Conservation (phyloP, 1,140 invertebrate genomes). For the Parasteatoda tepidariorum region DNA sequence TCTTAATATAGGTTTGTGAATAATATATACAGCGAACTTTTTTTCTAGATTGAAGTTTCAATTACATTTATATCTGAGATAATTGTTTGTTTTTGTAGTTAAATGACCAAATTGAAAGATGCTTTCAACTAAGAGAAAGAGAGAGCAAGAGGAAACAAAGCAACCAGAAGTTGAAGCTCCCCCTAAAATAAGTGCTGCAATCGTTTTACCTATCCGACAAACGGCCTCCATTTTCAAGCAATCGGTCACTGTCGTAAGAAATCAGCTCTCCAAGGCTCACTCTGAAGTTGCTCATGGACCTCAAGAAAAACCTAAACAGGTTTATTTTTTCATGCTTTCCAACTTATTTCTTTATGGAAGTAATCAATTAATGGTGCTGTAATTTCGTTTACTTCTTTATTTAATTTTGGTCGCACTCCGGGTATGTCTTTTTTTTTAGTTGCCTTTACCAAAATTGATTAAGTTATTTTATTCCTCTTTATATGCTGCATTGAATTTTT, state of each 20-base stretch:
- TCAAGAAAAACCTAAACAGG: conserved; percentile 94
- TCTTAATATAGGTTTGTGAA: too few relatives aligned
- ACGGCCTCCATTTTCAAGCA: conserved; percentile 99
- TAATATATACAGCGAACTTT: too few relatives aligned
- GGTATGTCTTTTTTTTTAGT: too few relatives aligned
- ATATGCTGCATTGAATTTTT: too few relatives aligned
- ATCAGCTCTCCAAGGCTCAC: conserved; percentile 75
- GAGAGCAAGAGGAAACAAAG: conserved; percentile 22
- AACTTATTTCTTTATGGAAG: too few relatives aligned
- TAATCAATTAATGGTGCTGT: too few relatives aligned
- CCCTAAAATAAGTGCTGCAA: conserved; percentile 77
- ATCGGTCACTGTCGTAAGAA: conserved; percentile 94
- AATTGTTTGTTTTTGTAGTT: background rate
- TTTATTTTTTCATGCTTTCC: too few relatives aligned
- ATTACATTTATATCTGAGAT: too few relatives aligned
- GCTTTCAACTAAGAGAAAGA: conserved; percentile 74
- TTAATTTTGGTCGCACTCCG: too few relatives aligned
- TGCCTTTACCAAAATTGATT: too few relatives aligned
- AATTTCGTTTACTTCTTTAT: conserved; percentile 71
- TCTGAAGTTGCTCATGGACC: conserved; percentile 86
- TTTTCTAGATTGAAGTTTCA: too few relatives aligned
- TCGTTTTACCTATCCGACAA: conserved; percentile 95
- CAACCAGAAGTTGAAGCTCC: conserved; percentile 19
- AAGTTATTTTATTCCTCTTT: too few relatives aligned
- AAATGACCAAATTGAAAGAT: conserved; percentile 61